phyloP scores from a whole-genome alignment of 2,888 invertebrate species.

The Drosophila macrothrix region DNA sequence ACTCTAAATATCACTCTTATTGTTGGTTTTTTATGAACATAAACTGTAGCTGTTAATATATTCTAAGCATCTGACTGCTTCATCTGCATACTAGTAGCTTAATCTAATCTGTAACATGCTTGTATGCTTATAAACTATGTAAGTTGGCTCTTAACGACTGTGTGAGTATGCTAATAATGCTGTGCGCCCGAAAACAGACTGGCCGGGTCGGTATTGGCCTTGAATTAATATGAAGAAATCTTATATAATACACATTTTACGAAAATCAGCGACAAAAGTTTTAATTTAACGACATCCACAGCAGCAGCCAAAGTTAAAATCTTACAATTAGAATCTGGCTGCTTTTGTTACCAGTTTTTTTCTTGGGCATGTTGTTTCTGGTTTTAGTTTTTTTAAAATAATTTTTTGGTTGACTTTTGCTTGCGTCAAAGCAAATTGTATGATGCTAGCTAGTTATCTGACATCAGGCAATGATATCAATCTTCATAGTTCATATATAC shows the following conservation, averaged over 20 bases:
- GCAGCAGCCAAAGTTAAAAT: conserved; percentile 44
- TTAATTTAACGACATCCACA: conserved; percentile 66
- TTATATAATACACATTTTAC: conserved; percentile 55
- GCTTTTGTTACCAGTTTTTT: conserved; percentile 71
- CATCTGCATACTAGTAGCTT: conserved; percentile 70
- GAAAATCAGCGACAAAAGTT: conserved; percentile 62
- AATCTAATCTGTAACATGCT: conserved; percentile 55
- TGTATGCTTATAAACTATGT: conserved; percentile 56
- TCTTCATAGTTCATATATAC: conserved; percentile 68
- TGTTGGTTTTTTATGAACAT: conserved; percentile 22
- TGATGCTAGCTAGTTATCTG: conserved; percentile 42
- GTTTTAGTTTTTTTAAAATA: neutral
- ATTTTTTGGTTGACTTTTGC: conserved; percentile 35
- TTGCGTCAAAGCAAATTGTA: conserved; percentile 60
- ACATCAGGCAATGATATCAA: conserved; percentile 65
- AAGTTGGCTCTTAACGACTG: conserved; percentile 60
- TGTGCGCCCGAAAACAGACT: conserved; percentile 47
- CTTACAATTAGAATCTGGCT: conserved; percentile 61
- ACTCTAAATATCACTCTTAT: neutral
- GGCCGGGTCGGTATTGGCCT: conserved; percentile 56
- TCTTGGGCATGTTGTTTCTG: conserved; percentile 10
- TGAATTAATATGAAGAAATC: conserved; percentile 58
- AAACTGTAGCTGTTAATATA: conserved; percentile 42
- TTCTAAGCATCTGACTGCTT: conserved; percentile 49
- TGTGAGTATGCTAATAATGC: conserved; percentile 66